Conservation (phyloP, 2,113 vertebrate species). For the Psammodynastes pulverulentus region DNA sequence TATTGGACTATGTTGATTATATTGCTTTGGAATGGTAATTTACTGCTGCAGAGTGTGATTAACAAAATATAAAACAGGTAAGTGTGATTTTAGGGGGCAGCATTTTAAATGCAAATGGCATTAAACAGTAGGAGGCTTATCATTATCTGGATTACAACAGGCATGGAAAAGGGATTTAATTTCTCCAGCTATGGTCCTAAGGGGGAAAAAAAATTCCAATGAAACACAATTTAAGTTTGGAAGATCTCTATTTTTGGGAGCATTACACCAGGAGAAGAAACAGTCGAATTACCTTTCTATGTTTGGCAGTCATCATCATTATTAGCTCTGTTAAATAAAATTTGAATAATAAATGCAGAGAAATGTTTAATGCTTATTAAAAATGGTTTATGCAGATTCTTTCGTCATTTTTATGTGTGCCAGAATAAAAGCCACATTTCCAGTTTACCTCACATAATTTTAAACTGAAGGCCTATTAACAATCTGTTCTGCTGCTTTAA, state of each 20-base stretch:
- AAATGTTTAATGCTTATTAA: background rate
- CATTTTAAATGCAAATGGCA: background rate
- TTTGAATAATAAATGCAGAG: background rate
- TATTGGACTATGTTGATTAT: background rate
- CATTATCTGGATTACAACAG: background rate
- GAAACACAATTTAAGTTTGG: background rate
- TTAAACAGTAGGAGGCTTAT: background rate
- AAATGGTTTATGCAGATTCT: background rate
- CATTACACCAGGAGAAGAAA: background rate
- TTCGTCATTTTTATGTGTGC: background rate
- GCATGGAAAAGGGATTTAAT: background rate
- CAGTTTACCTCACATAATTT: background rate
- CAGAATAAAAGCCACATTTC: background rate
- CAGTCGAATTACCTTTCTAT: background rate
- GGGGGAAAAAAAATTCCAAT: too few relatives aligned
- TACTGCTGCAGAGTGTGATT: background rate
- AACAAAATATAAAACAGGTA: background rate
- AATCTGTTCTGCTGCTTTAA: background rate
- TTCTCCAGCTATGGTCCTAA: background rate
- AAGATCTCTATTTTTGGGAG: background rate
- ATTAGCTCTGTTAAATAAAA: background rate
- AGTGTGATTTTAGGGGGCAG: background rate
- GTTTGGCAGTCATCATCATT: background rate
- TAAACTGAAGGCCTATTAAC: background rate
- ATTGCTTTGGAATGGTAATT: background rate